A percentile compares a stretch with the other conserved stretches of the same genome.
Evolutionary conservation across 2,888 invertebrate species (phyloP).

Genomic region (Drosophila vallismaia): DNA sequence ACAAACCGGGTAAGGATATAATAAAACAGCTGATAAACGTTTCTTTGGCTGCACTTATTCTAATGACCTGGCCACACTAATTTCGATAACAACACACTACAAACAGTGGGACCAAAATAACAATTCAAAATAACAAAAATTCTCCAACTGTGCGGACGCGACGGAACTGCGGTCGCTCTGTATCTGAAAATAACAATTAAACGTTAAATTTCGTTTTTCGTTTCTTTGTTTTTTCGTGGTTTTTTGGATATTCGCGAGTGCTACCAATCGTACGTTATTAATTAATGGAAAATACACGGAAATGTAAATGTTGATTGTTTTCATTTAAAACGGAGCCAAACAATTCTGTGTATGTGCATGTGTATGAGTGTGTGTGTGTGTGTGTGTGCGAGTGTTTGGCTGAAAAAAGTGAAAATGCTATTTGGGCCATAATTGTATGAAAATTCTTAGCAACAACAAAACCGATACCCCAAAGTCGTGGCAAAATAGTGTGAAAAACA

Average conservation of each 20-base stretch:
- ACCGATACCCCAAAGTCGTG: constrained; percentile 40
- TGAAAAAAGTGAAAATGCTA: constrained; percentile 69
- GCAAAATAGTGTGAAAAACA: constrained; percentile 28
- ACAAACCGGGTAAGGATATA: too few species aligned
- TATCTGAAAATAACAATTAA: neutral
- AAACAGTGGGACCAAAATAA: constrained; percentile 1
- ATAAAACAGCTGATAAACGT: neutral
- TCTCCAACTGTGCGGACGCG: neutral
- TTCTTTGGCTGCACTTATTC: neutral
- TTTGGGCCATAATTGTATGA: constrained; percentile 66
- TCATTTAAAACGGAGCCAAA: constrained; percentile 49
- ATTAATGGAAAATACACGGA: constrained; percentile 31
- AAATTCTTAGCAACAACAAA: constrained; percentile 61
- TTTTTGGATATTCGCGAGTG: constrained; percentile 43
- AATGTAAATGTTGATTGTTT: constrained; percentile 60
- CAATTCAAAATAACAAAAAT: neutral
- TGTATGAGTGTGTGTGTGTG: constrained; percentile 2
- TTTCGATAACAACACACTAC: neutral
- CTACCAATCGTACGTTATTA: constrained; percentile 43
- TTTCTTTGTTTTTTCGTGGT: constrained; percentile 62
- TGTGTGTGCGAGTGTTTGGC: constrained; percentile 23
- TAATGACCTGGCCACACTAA: neutral
- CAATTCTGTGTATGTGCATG: constrained; percentile 5
- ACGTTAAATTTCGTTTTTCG: constrained; percentile 24
- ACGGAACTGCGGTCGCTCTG: constrained; percentile 1